These are phyloP conservation scores for Porphyrio hochstetteri DNA, from an alignment of 2,113 vertebrate species.

Conservation along the genomic window DNA sequence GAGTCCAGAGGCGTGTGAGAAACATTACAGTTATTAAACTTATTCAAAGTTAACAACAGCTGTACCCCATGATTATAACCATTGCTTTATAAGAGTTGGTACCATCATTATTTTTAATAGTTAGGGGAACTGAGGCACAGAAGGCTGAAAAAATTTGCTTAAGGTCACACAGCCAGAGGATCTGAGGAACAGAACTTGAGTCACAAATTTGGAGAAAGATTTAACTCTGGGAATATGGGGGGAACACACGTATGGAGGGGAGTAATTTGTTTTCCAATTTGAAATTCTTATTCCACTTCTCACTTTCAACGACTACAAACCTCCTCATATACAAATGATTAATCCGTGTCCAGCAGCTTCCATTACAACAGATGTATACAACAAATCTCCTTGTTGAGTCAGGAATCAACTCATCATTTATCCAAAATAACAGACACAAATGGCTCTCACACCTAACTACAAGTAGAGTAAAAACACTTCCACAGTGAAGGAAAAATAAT, in stretches of 20 bases:
- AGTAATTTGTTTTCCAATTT: not conserved
- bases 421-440: not conserved
- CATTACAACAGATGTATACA: not conserved
- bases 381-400: not conserved
- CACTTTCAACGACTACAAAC: not conserved
- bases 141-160: not conserved
- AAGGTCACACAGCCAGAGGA: not conserved
- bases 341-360: not conserved
- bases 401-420: not conserved
- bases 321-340: not conserved
- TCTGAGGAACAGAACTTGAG: not conserved
- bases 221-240: not conserved
- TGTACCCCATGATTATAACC: not conserved
- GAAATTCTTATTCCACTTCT: not conserved
- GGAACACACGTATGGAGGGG: not conserved
- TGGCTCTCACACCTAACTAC: not conserved
- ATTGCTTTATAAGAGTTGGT: not conserved
- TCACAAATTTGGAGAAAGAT: not conserved
- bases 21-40: not conserved
- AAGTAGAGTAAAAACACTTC: not conserved
- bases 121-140: not conserved
- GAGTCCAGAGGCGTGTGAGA: not conserved
- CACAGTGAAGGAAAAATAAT: not conserved
- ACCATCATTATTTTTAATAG: not conserved
- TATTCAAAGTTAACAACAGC: not conserved